phyloP scores from a whole-genome alignment of 2,797 vertebrate genomes.

The Brotula barbata region DNA sequence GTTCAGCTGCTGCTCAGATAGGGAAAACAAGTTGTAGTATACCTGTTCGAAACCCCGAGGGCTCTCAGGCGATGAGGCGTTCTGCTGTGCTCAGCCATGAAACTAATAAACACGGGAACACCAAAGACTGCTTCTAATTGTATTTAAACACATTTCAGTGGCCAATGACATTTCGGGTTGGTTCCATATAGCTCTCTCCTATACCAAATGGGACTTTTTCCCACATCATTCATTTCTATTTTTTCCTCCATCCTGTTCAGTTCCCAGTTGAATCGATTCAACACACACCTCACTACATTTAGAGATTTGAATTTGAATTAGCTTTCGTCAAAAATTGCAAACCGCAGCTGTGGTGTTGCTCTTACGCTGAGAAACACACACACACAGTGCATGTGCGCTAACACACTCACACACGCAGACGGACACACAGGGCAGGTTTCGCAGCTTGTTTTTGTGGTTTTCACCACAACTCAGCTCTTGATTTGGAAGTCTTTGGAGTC shows the following conservation, averaged over 20 bases:
- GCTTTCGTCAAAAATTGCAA: slow-evolving; percentile 57
- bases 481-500: neutral
- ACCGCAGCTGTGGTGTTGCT: slow-evolving; percentile 16
- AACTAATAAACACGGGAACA: slow-evolving; percentile 31
- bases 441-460: slow-evolving; percentile 30
- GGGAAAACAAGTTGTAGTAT: slow-evolving; percentile 43
- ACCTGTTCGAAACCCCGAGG: slow-evolving; percentile 46
- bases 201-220: slow-evolving; percentile 10
- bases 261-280: slow-evolving; percentile 17
- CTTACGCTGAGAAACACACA: neutral
- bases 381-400: neutral
- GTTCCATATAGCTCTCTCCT: slow-evolving; percentile 10
- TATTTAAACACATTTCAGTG: slow-evolving; percentile 32
- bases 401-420: neutral
- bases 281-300: slow-evolving; percentile 34
- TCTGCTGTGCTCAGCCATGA: slow-evolving; percentile 49
- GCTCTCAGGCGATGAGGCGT: slow-evolving; percentile 29
- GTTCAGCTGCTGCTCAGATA: slow-evolving; percentile 59
- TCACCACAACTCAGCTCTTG: slow-evolving; percentile 12
- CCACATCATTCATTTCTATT: slow-evolving; percentile 12
- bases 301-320: slow-evolving; percentile 64
- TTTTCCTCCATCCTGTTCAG: neutral
- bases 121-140: slow-evolving; percentile 35
- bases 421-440: slow-evolving; percentile 23
- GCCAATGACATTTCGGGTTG: slow-evolving; percentile 2